Evolutionary conservation across 2,797 vertebrate genomes (phyloP).

Genomic region (Anisognathus igniventris): DNA sequence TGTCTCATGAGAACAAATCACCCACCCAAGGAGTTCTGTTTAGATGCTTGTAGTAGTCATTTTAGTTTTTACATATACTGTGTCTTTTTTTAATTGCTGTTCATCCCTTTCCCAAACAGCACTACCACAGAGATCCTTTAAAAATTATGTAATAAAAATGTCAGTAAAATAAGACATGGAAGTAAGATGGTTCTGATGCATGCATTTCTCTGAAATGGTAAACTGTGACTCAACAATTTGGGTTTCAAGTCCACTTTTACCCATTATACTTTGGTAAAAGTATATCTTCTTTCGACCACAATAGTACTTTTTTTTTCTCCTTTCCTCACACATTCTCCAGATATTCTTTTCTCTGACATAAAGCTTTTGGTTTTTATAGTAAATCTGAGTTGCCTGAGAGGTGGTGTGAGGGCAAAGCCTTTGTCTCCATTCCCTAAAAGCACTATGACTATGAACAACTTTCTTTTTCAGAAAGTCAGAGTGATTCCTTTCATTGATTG

Average conservation of each 20-base stretch:
- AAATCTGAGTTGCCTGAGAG: not conserved
- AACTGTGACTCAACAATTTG: not conserved
- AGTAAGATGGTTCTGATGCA: not conserved
- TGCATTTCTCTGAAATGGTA: not conserved
- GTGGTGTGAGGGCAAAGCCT: not conserved
- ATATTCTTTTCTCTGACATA: not conserved
- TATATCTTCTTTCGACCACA: not conserved
- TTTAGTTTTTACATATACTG: not conserved
- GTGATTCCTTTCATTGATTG: not conserved
- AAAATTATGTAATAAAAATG: not conserved
- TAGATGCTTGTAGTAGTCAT: not conserved
- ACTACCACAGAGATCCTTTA: not conserved
- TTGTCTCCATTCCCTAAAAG: not conserved
- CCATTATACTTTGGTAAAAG: not conserved
- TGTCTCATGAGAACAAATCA: not conserved
- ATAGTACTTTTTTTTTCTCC: rapidly evolving
- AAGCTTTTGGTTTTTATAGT: not conserved
- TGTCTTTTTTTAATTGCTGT: not conserved
- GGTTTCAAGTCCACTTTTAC: not conserved
- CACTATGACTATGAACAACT: not conserved
- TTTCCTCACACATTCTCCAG: not conserved
- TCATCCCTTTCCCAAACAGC: not conserved
- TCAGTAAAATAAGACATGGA: not conserved
- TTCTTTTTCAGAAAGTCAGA: not conserved
- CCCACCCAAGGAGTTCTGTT: not conserved